Conservation (phyloP, 2,888 invertebrate genomes). For the Odiellus spinosus region DNA sequence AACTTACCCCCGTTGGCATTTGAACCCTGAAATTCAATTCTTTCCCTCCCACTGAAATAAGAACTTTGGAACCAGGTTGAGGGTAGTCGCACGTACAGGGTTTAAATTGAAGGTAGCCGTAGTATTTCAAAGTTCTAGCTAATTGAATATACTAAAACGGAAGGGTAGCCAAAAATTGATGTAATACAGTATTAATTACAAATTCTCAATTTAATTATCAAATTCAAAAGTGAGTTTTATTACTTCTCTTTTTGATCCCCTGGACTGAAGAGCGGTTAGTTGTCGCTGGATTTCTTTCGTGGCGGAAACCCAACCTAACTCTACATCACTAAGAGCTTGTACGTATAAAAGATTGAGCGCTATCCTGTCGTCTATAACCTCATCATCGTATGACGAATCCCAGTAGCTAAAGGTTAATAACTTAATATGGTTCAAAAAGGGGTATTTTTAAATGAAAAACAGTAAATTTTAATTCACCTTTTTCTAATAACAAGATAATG, state of each 20-base stretch:
- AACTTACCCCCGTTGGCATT: slow-evolving; percentile 15
- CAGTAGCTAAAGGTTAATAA: slow-evolving; percentile 50
- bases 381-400: slow-evolving; percentile 67
- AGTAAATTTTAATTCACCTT: slow-evolving; percentile 50
- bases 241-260: slow-evolving; percentile 68
- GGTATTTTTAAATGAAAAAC: background rate
- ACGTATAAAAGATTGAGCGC: slow-evolving; percentile 71
- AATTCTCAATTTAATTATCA: too few species aligned
- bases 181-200: too few species aligned
- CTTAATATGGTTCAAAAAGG: too few species aligned
- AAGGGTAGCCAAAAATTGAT: background rate
- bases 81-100: slow-evolving; percentile 63
- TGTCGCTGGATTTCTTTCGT: slow-evolving; percentile 50
- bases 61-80: slow-evolving; percentile 44
- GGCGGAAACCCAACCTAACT: slow-evolving; percentile 66
- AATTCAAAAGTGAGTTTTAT: too few species aligned
- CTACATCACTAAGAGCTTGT: slow-evolving; percentile 72
- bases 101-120: slow-evolving; percentile 70
- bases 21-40: slow-evolving; percentile 55
- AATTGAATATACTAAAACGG: slow-evolving; percentile 69
- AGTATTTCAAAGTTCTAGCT: slow-evolving; percentile 66
- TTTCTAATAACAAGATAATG: slow-evolving; percentile 68
- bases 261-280: slow-evolving; percentile 51
- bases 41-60: slow-evolving; percentile 67
- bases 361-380: slow-evolving; percentile 61